These are phyloP conservation scores for Musca domestica DNA, from an alignment of 1,140 invertebrate species.

Conservation along the genomic window DNA sequence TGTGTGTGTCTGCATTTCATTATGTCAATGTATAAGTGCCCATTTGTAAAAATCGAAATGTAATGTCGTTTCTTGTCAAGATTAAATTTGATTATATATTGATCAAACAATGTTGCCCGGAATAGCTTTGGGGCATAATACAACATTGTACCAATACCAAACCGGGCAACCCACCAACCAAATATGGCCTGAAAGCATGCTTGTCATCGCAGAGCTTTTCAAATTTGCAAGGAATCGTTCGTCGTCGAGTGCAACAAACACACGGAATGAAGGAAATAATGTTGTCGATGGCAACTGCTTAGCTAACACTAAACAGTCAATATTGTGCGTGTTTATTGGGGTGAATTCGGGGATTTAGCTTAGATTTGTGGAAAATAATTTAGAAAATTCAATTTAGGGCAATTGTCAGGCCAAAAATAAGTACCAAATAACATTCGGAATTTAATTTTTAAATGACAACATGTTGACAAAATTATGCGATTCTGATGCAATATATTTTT, in stretches of 20 bases:
- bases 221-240: no score
- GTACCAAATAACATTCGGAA: no score
- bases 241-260: neutral
- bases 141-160: neutral
- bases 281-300: no score
- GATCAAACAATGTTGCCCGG: conserved; percentile 47
- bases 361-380: no score
- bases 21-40: no score
- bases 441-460: no score
- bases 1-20: neutral
- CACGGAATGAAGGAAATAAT: neutral
- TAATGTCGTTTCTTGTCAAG: conserved; percentile 39
- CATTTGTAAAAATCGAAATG: neutral
- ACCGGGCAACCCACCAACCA: no score
- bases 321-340: neutral
- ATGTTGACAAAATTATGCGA: no score
- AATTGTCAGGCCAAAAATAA: no score
- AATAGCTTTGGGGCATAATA: conserved; percentile 18
- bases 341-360: no score
- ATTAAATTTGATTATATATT: conserved; percentile 52
- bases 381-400: no score
- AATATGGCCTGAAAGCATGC: neutral
- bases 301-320: neutral
- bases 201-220: neutral
- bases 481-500: no score